Base-by-base conservation (phyloP, 2,113 vertebrate species). In the Lipotes vexillifer region DNA sequence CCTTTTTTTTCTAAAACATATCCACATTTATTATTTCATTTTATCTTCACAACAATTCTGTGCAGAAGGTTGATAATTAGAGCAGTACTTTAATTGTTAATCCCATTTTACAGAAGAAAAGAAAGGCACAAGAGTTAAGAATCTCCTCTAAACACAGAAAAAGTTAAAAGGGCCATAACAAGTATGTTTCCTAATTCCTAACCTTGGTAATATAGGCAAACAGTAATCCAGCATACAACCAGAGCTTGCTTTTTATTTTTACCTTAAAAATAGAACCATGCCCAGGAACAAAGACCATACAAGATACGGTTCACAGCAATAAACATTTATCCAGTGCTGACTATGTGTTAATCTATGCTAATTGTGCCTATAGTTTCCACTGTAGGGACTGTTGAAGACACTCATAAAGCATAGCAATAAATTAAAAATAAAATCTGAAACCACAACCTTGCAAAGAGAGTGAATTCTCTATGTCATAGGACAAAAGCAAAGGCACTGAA, bases 391-490 rank as follows among this genome's bases (percentile, higher is more conserved):
- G 38, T 0, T 84, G 46, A 95, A 80, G n/a, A 83, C 10, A 80
- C 12, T 84, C 74, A 85, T 1, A 82, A 15, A 83, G 52, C 55
- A 59, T 1, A 95, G 65, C 77, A 36, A 57, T 83, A 95, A 66
- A 88, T 36, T 71, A 78, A 66, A 95, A 95, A 88, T 61, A 93
- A 90, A 96, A 97, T 72, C 71, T 75, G 88, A 94, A 93, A 88
- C 65, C 65, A 77, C 31, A 85, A 38, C 93, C 88, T 94, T 96
- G 91, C 93, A 96, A 84, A 93, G 69, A 87, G 44, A 94, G 38
- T 66, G 75, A 82, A 84, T 90, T 97, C 41, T 93, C 85, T 74
- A 1, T 38, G 77, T 88, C n/a, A 71, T 12, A 91, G 29, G 31
- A 71, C 41, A 75, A 93, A 94, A 80, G 83, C 66, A 95, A 96